Base-by-base conservation (phyloP, 2,888 invertebrate genomes). In the Pseudeuparius sepicola region DNA sequence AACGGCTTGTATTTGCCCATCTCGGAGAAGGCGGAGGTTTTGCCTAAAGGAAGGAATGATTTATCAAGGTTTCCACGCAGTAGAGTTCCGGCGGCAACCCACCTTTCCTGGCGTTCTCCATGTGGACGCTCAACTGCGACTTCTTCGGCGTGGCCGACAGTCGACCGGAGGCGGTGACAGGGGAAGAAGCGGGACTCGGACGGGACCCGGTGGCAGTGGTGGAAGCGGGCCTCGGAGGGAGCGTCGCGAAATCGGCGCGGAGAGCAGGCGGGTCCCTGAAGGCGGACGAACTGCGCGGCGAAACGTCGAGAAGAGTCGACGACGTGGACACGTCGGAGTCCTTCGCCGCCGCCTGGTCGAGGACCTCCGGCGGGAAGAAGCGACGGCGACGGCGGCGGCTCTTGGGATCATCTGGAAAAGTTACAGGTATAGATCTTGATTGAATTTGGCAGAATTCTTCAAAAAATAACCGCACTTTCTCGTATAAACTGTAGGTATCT, bases 91-190 rank as follows among this genome's bases (percentile, higher is more conserved):
- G n/a, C n/a, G n/a, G n/a, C n/a, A n/a, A n/a, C n/a, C n/a, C n/a
- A n/a, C n/a, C n/a, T n/a, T n/a, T n/a, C 5, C 62, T 51, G n/a
- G 61, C 61, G 36, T 63, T 62, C 42, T 61, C 61, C 63, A 62
- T 63, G 40, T 63, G 62, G 29, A 60, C 45, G 31, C 61, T 57
- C 29, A 62, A 46, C 40, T 60, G 59, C 13, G 60, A 58, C 37
- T 46, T 50, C 37, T 46, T 50, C 24, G 50, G 42, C 14, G 39
- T 42, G 7, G 30, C 16, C 3, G 7, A n/a, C 20, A 20, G n/a
- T 20, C n/a, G 6, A 7, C n/a, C n/a, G 7, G 6, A 7, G 2
- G 30, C 10, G 14, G 43, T 44, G 18, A 44, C 25, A n/a, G n/a
- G n/a, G 17, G 29, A 31, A 23, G 30, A 27, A n/a, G 34, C 31